Evolutionary conservation across 2,113 vertebrate species (phyloP), one percentile per base, ranked within the genome.

Genomic region (Perca flavescens): DNA sequence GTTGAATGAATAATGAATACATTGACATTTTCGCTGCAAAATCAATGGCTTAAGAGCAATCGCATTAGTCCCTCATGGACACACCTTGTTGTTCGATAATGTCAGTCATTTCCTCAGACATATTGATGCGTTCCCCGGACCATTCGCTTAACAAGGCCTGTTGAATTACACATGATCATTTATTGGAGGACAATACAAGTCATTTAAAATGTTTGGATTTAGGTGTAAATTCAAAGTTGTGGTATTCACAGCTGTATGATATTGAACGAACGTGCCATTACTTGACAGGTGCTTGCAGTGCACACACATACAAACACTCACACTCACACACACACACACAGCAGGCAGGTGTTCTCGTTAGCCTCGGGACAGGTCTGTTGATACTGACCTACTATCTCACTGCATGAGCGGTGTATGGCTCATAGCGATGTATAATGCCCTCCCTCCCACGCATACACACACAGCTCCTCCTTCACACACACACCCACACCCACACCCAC

Each of bases 11-110:
- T 92, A 92, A 93, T 95, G 93, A 91, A 93, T 93, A 83, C 88
- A 91, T 90, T 95, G 95, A 92, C 94, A 95, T 95, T 95, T 92
- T 92, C 17, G 61, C 76, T 63, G 54, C 31, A 43, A 92, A 93
- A 94, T 94, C 92, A 83, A 93, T 94, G 78, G 76, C 73, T 83
- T 86, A 86, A 93, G 91, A 88, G 83, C 84, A 87, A 84, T 83
- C 36, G 28, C 91, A 89, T 89, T 89, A 90, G 83, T 74, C 77
- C 66, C 85, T 85, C 80, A 28, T 82, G 85, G 89, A 89, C 89
- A 89, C 86, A 88, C 92, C 85, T 85, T 57, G 75, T 81, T 86
- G 90, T 86, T 86, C 89, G 57, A 91, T 91, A 87, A 91, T 87
- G 91, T 84, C 88, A 76, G 70, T 92, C 50, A 85, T 93, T 93